These are phyloP conservation scores for Phrynocephalus versicolor DNA, from an alignment of 2,113 vertebrate species.

Conservation along the genomic window DNA sequence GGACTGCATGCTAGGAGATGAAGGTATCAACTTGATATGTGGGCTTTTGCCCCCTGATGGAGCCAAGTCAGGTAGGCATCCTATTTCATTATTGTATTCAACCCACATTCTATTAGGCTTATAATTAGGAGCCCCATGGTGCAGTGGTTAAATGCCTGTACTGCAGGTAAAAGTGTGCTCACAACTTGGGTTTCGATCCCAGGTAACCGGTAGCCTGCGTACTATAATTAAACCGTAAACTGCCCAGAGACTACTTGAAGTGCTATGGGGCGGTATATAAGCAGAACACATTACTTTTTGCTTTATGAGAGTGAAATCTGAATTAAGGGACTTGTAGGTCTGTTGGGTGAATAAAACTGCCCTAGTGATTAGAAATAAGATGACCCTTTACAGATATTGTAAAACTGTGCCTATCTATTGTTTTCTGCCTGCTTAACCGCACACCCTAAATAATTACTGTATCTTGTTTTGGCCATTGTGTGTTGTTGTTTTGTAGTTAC, in stretches of 20 bases:
- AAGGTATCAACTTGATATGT: slow-evolving; percentile 91
- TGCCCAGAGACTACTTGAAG: too few relatives aligned
- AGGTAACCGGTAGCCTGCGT: too few relatives aligned
- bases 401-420: background rate
- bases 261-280: too few relatives aligned
- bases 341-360: background rate
- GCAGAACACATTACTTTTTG: too few relatives aligned
- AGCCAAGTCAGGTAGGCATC: slow-evolving; percentile 87
- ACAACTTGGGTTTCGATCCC: too few relatives aligned
- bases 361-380: background rate
- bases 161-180: too few relatives aligned
- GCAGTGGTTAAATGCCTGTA: too few relatives aligned
- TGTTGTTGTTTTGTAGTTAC: background rate
- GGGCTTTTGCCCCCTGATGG: slow-evolving; percentile 93
- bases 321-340: background rate
- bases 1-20: slow-evolving; percentile 94
- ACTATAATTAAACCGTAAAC: too few relatives aligned
- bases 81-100: background rate
- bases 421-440: background rate
- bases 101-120: background rate
- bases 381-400: background rate
- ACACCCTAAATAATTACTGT: background rate
- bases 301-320: too few relatives aligned
- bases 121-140: too few relatives aligned
- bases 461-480: background rate